A percentile compares a stretch with the other conserved stretches of the same genome.
Conservation (phyloP, 2,113 vertebrate species). For the Mustelus asterias region DNA sequence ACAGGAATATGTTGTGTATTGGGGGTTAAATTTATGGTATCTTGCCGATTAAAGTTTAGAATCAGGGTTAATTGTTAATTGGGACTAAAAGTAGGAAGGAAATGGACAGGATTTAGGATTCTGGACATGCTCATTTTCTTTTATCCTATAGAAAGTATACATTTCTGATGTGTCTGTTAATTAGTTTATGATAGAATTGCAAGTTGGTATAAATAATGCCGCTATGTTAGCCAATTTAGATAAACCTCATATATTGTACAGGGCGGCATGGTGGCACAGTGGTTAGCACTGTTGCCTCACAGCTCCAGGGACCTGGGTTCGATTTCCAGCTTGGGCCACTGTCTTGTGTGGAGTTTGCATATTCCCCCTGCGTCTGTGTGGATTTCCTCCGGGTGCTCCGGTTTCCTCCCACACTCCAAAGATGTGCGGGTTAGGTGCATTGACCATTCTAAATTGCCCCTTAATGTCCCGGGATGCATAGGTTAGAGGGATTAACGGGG, state of each 20-base stretch:
- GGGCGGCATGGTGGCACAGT: neutral
- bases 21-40: neutral
- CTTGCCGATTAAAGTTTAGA: neutral
- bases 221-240: neutral
- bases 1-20: neutral
- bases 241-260: neutral
- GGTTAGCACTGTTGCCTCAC: too few relatives aligned
- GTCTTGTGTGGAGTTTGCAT: too few relatives aligned
- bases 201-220: neutral
- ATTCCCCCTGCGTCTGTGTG: too few relatives aligned
- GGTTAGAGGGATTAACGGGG: too few relatives aligned
- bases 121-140: neutral
- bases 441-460: too few relatives aligned
- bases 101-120: neutral
- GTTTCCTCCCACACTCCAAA: too few relatives aligned
- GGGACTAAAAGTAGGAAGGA: neutral
- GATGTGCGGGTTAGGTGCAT: too few relatives aligned
- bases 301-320: too few relatives aligned
- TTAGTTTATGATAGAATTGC: neutral
- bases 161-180: neutral
- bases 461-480: too few relatives aligned
- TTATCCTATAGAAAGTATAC: neutral
- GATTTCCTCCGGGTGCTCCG: too few relatives aligned
- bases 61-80: neutral
- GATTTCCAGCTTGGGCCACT: too few relatives aligned